Conservation (phyloP, 2,113 vertebrate genomes). For the Lepus europaeus region DNA sequence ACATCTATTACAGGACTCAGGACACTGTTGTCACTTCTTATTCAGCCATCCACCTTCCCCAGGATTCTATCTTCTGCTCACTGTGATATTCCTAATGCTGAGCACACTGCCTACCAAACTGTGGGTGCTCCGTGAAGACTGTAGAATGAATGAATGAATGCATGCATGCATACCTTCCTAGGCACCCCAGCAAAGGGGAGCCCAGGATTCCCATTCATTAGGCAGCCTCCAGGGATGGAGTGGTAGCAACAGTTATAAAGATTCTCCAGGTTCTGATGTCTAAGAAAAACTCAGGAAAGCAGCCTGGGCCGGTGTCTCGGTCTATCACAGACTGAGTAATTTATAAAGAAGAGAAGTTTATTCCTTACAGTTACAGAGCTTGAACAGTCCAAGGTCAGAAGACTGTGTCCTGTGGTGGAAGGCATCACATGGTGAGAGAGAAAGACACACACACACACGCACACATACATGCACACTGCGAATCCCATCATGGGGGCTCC, state of each 20-base stretch:
- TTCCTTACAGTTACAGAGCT: background rate
- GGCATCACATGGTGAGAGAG: background rate
- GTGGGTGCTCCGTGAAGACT: background rate
- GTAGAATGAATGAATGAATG: background rate
- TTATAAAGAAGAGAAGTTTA: background rate
- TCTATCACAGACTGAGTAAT: background rate
- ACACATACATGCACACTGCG: too few relatives aligned
- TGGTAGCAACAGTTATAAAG: background rate
- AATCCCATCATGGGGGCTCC: background rate
- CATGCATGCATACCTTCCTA: fast-evolving
- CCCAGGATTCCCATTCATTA: fast-evolving
- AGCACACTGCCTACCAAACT: too few relatives aligned
- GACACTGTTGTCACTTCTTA: background rate
- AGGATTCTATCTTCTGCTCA: background rate
- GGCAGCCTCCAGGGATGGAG: background rate
- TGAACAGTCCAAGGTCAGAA: background rate
- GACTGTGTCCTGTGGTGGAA: background rate
- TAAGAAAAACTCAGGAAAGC: background rate
- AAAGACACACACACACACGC: too few relatives aligned
- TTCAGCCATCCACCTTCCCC: background rate
- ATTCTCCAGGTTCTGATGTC: background rate
- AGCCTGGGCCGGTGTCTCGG: background rate
- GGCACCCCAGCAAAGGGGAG: too few relatives aligned
- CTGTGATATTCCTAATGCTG: background rate
- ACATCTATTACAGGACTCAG: background rate